Percentiles rank a stretch among this genome's conserved stretches.
These are phyloP conservation scores for Tricholauxania praeusta DNA, from an alignment of 2,888 invertebrate genomes.

Conservation along the genomic window DNA sequence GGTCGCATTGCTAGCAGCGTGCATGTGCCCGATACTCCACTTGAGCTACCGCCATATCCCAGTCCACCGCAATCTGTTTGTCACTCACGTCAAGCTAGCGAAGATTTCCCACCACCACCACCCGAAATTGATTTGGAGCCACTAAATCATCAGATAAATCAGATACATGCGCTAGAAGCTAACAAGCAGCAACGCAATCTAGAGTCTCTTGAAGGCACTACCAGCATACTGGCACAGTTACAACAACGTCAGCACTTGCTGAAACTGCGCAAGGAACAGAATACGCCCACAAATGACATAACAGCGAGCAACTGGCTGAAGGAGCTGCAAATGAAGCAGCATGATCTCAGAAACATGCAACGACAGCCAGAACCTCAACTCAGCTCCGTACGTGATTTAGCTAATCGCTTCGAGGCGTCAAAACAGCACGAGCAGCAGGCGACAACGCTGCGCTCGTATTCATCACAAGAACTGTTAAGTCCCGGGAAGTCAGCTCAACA, in stretches of 20 bases:
- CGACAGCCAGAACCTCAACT: slow-evolving; percentile 51
- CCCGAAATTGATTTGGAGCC: slow-evolving; percentile 77
- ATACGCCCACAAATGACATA: slow-evolving; percentile 52
- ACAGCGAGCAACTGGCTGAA: slow-evolving; percentile 75
- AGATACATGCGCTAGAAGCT: slow-evolving; percentile 67
- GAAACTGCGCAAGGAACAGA: slow-evolving; percentile 67
- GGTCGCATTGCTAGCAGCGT: slow-evolving; percentile 54
- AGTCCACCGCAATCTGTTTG: slow-evolving; percentile 81
- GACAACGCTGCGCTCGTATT: slow-evolving; percentile 57
- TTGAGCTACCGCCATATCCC: slow-evolving; percentile 84
- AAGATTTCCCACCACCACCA: slow-evolving; percentile 90
- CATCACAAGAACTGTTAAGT: slow-evolving; percentile 64
- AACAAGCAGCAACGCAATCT: slow-evolving; percentile 66
- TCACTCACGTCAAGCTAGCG: slow-evolving; percentile 88
- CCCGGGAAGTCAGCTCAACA: slow-evolving; percentile 47
- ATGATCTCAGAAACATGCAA: slow-evolving; percentile 70
- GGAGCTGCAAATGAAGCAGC: slow-evolving; percentile 85
- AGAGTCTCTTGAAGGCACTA: slow-evolving; percentile 66
- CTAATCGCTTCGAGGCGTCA: slow-evolving; percentile 81
- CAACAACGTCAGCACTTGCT: slow-evolving; percentile 75
- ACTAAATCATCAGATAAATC: slow-evolving; percentile 73
- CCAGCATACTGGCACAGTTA: slow-evolving; percentile 73
- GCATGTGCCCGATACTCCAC: slow-evolving; percentile 48
- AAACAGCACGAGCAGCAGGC: slow-evolving; percentile 43
- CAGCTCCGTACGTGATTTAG: slow-evolving; percentile 78